Evolutionary conservation across 2,113 vertebrate species (phyloP).

Genomic region (Semicossyphus pulcher): DNA sequence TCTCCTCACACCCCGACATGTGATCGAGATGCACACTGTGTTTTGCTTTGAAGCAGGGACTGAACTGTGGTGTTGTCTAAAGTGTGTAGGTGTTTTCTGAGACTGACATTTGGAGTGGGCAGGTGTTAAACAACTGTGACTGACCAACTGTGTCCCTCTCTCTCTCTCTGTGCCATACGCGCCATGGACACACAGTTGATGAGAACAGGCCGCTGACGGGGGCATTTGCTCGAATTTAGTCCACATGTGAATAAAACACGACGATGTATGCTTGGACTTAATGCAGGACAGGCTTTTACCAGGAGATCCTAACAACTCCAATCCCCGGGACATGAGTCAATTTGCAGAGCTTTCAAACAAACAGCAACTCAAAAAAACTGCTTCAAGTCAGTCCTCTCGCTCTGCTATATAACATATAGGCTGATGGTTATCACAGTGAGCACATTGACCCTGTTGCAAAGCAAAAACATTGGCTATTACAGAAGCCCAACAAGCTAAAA

Average conservation of each 20-base stretch:
- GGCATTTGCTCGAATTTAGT: slow-evolving; percentile 2
- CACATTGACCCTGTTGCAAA: too few relatives aligned
- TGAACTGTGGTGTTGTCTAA: not conserved
- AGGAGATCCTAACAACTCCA: not conserved
- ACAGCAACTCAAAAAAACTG: not conserved
- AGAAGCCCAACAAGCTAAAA: too few relatives aligned
- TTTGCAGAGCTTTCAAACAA: slow-evolving; percentile 11
- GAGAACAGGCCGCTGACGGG: not conserved
- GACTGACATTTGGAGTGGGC: slow-evolving; percentile 17
- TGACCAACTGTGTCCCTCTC: slow-evolving; percentile 18
- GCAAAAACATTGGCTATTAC: too few relatives aligned
- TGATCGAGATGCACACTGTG: not conserved
- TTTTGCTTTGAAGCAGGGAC: not conserved
- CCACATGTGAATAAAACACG: slow-evolving; percentile 6
- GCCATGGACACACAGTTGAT: not conserved
- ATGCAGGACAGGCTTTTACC: slow-evolving; percentile 13
- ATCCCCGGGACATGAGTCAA: not conserved
- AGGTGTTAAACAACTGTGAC: slow-evolving; percentile 41
- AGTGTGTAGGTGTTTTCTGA: slow-evolving; percentile 19
- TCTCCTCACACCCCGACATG: not conserved
- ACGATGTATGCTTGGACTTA: not conserved
- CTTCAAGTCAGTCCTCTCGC: not conserved
- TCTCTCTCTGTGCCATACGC: not conserved
- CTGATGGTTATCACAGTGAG: too few relatives aligned
- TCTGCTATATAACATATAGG: too few relatives aligned